phyloP scores from a whole-genome alignment of 2,888 invertebrate species.

The Cephus rjabovi region DNA sequence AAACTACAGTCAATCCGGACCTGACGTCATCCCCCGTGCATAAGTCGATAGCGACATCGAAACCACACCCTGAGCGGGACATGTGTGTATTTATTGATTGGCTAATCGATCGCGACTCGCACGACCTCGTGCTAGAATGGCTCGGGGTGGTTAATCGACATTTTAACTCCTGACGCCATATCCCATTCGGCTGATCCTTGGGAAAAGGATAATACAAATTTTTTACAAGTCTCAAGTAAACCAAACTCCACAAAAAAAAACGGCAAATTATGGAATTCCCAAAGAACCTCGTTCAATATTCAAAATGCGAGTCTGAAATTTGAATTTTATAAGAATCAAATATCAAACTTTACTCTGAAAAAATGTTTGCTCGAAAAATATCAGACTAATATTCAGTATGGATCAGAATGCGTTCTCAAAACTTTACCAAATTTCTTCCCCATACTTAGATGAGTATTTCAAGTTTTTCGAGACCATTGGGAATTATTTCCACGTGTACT shows the following conservation, averaged over 20 bases:
- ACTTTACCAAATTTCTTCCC: too few relatives aligned
- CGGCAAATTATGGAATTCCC: too few relatives aligned
- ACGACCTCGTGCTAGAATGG: conserved; percentile 6
- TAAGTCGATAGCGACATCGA: not conserved
- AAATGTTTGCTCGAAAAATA: too few relatives aligned
- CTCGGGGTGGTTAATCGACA: conserved; percentile 1
- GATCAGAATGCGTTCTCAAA: too few relatives aligned
- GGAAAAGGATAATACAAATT: not conserved
- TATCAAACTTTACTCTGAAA: too few relatives aligned
- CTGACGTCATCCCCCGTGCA: conserved; percentile 6
- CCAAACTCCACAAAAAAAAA: not conserved
- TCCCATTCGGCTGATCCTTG: not conserved
- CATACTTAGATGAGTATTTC: too few relatives aligned
- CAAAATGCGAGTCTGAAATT: too few relatives aligned
- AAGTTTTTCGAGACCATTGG: too few relatives aligned
- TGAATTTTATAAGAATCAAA: too few relatives aligned
- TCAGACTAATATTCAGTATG: too few relatives aligned
- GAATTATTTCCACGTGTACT: too few relatives aligned
- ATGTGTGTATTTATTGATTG: not conserved
- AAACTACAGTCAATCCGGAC: not conserved
- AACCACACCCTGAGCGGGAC: not conserved
- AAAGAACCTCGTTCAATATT: too few relatives aligned
- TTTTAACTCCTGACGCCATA: not conserved
- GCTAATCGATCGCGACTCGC: not conserved
- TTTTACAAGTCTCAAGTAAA: not conserved